Evolutionary conservation across 2,888 invertebrate genomes (phyloP).

Genomic region (Galerucella pusilla): DNA sequence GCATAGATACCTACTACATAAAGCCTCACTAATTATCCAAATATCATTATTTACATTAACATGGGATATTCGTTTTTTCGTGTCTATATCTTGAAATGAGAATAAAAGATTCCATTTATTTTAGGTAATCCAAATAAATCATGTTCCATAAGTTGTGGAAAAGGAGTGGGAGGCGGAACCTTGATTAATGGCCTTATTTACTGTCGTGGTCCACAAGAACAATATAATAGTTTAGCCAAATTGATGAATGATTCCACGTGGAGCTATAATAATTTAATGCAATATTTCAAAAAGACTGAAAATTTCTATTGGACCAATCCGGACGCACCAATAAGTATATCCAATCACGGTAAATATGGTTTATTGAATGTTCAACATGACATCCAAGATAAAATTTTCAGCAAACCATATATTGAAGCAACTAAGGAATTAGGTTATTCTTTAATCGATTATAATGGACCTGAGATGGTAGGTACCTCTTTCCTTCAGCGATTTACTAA

Average conservation of each 20-base stretch:
- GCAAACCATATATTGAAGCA: slow-evolving; percentile 63
- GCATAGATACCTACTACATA: no score
- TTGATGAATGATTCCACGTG: slow-evolving; percentile 57
- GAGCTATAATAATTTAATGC: slow-evolving; percentile 70
- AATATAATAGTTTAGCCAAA: slow-evolving; percentile 66
- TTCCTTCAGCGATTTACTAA: slow-evolving; percentile 71
- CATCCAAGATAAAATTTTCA: slow-evolving; percentile 11
- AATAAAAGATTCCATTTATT: slow-evolving; percentile 19
- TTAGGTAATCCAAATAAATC: slow-evolving; percentile 50
- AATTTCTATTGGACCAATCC: slow-evolving; percentile 31
- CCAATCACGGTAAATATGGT: slow-evolving; percentile 38
- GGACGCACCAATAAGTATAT: slow-evolving; percentile 25
- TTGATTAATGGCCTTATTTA: slow-evolving; percentile 67
- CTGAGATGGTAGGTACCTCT: slow-evolving; percentile 73
- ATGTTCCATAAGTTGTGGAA: slow-evolving; percentile 64
- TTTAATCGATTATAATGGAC: slow-evolving; percentile 76
- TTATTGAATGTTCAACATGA: slow-evolving; percentile 43
- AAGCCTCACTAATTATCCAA: no score
- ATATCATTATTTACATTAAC: no score
- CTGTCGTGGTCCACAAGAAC: slow-evolving; percentile 63
- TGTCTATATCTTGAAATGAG: no score
- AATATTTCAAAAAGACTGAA: slow-evolving; percentile 58
- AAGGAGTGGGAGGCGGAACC: slow-evolving; percentile 67
- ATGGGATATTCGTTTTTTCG: no score
- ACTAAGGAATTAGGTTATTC: slow-evolving; percentile 74